Conservation (phyloP, 2,888 invertebrate species). For the Arrhopalites spinosus region DNA sequence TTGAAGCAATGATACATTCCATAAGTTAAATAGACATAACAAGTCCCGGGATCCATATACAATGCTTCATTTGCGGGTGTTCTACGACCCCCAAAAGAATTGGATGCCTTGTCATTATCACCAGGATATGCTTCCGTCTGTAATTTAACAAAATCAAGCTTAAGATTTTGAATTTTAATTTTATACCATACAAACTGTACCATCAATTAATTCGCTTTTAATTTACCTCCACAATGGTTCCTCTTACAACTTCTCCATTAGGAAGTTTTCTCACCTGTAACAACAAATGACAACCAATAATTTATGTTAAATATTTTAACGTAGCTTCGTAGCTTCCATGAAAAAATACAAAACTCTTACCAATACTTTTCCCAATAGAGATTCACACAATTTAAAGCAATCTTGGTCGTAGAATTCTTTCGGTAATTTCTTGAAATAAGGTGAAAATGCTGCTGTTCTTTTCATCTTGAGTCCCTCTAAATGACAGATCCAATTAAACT, state of each 20-base stretch:
- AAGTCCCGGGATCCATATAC: slow-evolving; percentile 74
- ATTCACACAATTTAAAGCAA: slow-evolving; percentile 64
- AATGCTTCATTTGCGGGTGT: slow-evolving; percentile 71
- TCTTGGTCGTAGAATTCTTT: slow-evolving; percentile 61
- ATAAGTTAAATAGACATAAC: slow-evolving; percentile 74
- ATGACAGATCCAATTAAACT: neutral
- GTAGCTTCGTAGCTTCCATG: no score
- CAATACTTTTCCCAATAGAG: slow-evolving; percentile 68
- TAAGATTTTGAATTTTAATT: no score
- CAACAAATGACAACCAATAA: no score
- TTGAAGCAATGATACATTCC: slow-evolving; percentile 77
- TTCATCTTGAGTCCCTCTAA: neutral
- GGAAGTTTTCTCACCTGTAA: slow-evolving; percentile 60
- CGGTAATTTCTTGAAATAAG: slow-evolving; percentile 22
- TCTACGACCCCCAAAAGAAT: slow-evolving; percentile 65
- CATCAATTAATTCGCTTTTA: no score
- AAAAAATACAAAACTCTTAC: slow-evolving; percentile 59
- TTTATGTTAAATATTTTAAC: no score
- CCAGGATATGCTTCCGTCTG: slow-evolving; percentile 70
- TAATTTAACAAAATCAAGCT: neutral
- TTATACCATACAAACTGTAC: no score
- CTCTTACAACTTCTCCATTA: slow-evolving; percentile 64
- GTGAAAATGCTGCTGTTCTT: neutral
- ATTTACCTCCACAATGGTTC: slow-evolving; percentile 75
- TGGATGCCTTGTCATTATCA: slow-evolving; percentile 69